Percentiles rank a stretch among this genome's conserved stretches.
These are phyloP conservation scores for Spinus olivaceus DNA, from an alignment of 2,797 vertebrate genomes.

Conservation along the genomic window DNA sequence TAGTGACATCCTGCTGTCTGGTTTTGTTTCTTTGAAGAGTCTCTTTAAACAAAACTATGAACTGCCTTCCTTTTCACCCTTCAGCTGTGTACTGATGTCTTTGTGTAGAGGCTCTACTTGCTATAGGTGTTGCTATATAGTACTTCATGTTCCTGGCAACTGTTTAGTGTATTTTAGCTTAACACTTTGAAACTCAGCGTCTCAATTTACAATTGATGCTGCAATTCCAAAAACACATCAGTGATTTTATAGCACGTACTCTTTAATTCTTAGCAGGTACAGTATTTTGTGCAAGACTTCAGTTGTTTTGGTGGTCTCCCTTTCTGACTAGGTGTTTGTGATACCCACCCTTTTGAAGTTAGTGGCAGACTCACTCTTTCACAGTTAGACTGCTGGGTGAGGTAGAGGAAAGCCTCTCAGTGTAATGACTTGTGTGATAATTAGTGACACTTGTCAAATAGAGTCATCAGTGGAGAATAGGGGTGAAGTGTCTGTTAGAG, in stretches of 20 bases:
- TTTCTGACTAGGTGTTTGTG: neutral
- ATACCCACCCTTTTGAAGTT: neutral
- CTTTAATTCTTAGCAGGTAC: neutral
- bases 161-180: neutral
- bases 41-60: neutral
- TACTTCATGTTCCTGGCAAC: neutral
- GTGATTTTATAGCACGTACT: neutral
- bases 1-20: slow-evolving; percentile 4
- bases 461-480: neutral
- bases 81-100: neutral
- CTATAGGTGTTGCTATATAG: neutral
- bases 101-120: neutral
- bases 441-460: neutral
- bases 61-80: neutral
- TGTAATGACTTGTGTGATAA: neutral
- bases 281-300: neutral
- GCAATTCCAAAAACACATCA: neutral
- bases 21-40: slow-evolving; percentile 17
- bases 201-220: neutral
- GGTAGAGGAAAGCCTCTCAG: neutral
- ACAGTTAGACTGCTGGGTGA: neutral
- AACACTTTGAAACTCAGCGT: neutral
- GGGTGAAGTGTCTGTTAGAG: neutral
- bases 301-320: neutral
- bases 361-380: neutral